Evolutionary conservation across 2,113 vertebrate species (phyloP), one percentile per base, ranked within the genome.

Genomic region (Vanacampus margaritifer): DNA sequence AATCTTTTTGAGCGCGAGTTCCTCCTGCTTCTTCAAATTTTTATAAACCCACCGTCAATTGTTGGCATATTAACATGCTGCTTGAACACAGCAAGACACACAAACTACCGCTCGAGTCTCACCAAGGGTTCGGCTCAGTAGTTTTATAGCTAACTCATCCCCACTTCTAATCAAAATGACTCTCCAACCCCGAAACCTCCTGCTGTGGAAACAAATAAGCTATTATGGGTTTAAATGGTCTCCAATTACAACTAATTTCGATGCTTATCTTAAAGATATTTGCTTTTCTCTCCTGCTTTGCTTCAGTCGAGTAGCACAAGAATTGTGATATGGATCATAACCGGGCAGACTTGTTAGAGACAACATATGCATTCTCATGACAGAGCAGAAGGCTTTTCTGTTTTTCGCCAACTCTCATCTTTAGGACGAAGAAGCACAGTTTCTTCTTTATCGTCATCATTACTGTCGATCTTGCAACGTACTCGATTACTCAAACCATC

Each of bases 211-310:
- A 89, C 79, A 84, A 83, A 83, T 82, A 81, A 77, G 72, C 86
- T 85, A 86, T 89, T 86, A 87, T 88, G 84, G 78, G 84, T 89
- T 89, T 88, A 87, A 91, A 91, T 84, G 78, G 68, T 83, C 83
- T 85, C 86, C 84, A 85, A 87, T 91, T 90, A 89, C 66, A 77
- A 79, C 65, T 86, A 85, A 88, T 90, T 89, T 78, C 79, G 71
- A 81, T 57, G 78, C 72, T 64, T 84, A 73, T 87, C 81, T 89
- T 86, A 71, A 78, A 89, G 80, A 80, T 80, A 79, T 87, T 82
- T 88, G 82, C 71, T 76, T 81, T 86, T 86, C 75, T 83, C 65
- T 81, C 68, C 80, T 71, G 76, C 74, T 86, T 75, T 69, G 79
- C 81, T 79, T 72, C 37, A 53, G 69, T 74, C 71, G 83, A 75